A percentile compares a stretch with the other conserved stretches of the same genome.
Evolutionary conservation across 2,888 invertebrate species (phyloP).

Genomic region (Baronia brevicornis): DNA sequence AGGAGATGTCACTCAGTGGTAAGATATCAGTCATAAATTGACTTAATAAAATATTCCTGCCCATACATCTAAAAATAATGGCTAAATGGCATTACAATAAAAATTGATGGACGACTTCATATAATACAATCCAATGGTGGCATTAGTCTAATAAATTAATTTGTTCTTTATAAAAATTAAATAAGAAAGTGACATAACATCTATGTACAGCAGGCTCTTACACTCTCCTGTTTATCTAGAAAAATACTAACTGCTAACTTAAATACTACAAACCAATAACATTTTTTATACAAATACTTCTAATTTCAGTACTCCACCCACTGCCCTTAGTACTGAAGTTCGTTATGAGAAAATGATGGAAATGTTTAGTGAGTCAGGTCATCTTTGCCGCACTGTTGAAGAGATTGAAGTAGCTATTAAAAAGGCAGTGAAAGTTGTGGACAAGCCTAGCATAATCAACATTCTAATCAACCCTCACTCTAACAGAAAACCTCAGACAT

Average conservation of each 20-base stretch:
- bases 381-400: slow-evolving; percentile 84
- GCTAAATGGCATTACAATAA: no score
- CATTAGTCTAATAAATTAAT: no score
- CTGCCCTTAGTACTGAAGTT: slow-evolving; percentile 83
- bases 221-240: neutral
- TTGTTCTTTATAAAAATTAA: no score
- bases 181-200: no score
- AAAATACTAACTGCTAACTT: neutral
- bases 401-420: slow-evolving; percentile 84
- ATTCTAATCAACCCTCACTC: slow-evolving; percentile 92
- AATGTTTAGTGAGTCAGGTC: slow-evolving; percentile 88
- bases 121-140: no score
- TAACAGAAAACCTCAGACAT: slow-evolving; percentile 92
- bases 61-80: no score
- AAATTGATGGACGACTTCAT: no score
- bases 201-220: no score
- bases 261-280: no score
- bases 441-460: slow-evolving; percentile 91
- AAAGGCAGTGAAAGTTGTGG: slow-evolving; percentile 79
- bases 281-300: no score
- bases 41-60: no score
- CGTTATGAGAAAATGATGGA: slow-evolving; percentile 94
- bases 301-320: slow-evolving; percentile 87
- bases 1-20: slow-evolving; percentile 86
- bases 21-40: slow-evolving; percentile 46